Evolutionary conservation across 2,797 vertebrate species (phyloP), one percentile per base, ranked within the genome.

Genomic region (Sphenodon punctatus): DNA sequence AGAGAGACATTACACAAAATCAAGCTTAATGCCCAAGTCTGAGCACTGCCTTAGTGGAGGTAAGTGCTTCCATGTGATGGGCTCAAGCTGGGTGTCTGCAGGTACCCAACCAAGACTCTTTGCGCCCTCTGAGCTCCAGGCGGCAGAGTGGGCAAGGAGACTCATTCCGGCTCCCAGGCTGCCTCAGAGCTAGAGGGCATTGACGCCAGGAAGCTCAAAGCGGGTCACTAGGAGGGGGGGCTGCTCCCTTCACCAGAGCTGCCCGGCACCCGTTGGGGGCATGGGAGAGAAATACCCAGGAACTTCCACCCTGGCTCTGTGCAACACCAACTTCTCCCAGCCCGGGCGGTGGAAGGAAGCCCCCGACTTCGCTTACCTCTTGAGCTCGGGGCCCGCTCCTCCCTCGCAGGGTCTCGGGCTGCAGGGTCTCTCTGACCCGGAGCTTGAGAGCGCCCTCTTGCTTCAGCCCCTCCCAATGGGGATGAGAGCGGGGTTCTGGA

Each of bases 1-100:
- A 90, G 89, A 85, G 85, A 78, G 61, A 61, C 89, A 80, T 88
- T 89, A 87, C 70, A 85, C 75, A 91, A 91, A 89, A 93, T 90
- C 87, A 86, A 89, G n/a, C n/a, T 91, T 91, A 86, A 86, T 83
- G 78, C 78, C 16, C 66, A 90, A 90, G 88, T 75, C 82, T 85
- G 76, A 91, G 85, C 56, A 85, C 65, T 88, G 77, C 69, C 68
- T 81, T 92, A 88, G 83, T 49, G 82, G 80, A 90, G 51, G 49
- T 67, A 68, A 93, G 88, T 79, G 89, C 88, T 89, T 82, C 89
- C 92, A 92, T 80, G 84, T 91, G 92, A 93, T 64, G 64, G 77
- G 32, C 66, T 81, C 81, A 78, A 88, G 80, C 86, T 86, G 34
- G 51, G 74, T 74, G 51, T 41, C 36, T n/a, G 32, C 15, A 51